Conservation (phyloP, 2,113 vertebrate species). For the Maccullochella peelii region DNA sequence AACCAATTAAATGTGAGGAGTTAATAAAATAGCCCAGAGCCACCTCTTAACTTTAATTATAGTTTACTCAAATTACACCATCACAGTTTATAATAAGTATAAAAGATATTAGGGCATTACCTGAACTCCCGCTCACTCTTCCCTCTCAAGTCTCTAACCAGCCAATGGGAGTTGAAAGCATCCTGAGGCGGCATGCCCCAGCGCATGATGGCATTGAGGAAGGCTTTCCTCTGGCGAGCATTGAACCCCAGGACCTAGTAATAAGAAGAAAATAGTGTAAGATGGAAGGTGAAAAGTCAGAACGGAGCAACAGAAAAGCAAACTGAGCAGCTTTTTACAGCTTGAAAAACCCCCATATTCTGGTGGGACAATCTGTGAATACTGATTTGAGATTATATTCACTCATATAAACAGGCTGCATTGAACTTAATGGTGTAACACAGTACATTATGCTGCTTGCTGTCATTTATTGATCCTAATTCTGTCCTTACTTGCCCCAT, state of each 20-base stretch:
- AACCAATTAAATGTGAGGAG: constrained; percentile 17
- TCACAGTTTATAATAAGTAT: background rate
- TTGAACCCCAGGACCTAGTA: constrained; percentile 96
- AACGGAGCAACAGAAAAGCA: background rate
- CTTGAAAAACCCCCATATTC: background rate
- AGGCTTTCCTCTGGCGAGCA: constrained; percentile 95
- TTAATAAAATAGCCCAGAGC: constrained; percentile 30
- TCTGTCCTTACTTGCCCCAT: background rate
- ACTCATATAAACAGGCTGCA: background rate
- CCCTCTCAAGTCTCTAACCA: constrained; percentile 94
- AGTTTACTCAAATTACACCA: background rate
- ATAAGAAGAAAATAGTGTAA: background rate
- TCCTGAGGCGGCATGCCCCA: constrained; percentile 99
- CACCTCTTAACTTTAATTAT: background rate
- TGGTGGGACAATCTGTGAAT: background rate
- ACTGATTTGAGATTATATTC: background rate
- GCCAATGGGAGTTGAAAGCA: constrained; percentile 98
- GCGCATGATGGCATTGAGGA: constrained; percentile 98
- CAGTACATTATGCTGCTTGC: background rate
- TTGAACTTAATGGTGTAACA: background rate
- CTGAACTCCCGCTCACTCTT: constrained; percentile 98
- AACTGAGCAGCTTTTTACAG: background rate
- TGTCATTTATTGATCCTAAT: background rate
- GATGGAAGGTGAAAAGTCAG: background rate
- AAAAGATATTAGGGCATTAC: constrained; percentile 72